Percentiles rank a stretch among this genome's conserved stretches.
Conservation (phyloP, 2,113 vertebrate species). For the Sturnira hondurensis region DNA sequence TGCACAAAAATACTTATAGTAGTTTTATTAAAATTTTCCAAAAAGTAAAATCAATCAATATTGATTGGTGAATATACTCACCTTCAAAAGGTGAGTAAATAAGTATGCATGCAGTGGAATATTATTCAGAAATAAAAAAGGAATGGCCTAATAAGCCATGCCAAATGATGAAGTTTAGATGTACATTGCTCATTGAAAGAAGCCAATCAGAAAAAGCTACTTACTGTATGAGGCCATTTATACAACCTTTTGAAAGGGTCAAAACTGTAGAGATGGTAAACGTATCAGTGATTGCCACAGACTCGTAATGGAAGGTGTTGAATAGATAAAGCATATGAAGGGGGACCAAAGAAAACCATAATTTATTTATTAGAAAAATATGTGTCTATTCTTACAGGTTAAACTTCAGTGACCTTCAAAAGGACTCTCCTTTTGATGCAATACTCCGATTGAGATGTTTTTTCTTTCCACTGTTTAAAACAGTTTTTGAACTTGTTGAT, state of each 20-base stretch:
- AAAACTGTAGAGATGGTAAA: background rate
- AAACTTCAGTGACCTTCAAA: too few species aligned
- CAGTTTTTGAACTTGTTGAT: too few species aligned
- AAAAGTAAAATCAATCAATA: background rate
- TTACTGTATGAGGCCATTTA: background rate
- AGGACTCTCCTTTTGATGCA: too few species aligned
- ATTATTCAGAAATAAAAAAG: background rate
- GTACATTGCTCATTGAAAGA: background rate
- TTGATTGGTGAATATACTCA: too few species aligned
- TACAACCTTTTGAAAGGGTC: background rate
- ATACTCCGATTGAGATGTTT: too few species aligned
- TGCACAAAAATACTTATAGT: background rate
- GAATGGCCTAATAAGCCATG: background rate
- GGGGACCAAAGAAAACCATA: too few species aligned
- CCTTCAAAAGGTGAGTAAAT: background rate
- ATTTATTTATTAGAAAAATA: too few species aligned
- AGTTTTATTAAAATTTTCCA: background rate
- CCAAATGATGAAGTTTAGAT: background rate
- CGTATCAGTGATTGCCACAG: background rate
- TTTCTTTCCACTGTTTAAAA: too few species aligned
- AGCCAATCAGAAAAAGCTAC: background rate
- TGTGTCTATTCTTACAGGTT: too few species aligned
- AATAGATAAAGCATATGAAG: background rate
- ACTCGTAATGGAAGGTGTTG: background rate
- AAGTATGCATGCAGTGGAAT: background rate